These are phyloP conservation scores for Leptogaster cylindrica DNA, from an alignment of 2,888 invertebrate genomes.

Conservation along the genomic window DNA sequence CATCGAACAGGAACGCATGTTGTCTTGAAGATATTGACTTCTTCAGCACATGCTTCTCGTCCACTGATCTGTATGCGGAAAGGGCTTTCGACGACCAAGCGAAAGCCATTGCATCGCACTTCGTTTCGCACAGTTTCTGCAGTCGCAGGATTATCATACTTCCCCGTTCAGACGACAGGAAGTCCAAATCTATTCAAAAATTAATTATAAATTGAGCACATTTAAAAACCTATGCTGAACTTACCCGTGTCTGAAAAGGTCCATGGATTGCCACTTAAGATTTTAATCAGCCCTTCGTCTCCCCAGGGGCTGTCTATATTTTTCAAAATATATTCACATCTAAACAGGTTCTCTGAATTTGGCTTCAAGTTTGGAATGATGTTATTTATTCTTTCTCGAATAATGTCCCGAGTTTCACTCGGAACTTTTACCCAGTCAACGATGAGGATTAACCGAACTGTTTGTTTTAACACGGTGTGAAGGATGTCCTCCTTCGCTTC, in stretches of 20 bases:
- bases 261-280: conserved; percentile 30
- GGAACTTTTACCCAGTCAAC: conserved; percentile 33
- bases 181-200: conserved; percentile 61
- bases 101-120: conserved; percentile 69
- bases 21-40: conserved; percentile 62
- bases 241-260: conserved; percentile 11
- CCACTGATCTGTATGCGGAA: conserved; percentile 55
- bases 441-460: conserved; percentile 25
- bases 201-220: conserved; percentile 8
- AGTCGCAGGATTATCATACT: conserved; percentile 67
- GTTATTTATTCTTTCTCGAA: conserved; percentile 29
- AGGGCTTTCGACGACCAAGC: conserved; percentile 65
- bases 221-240: conserved; percentile 44
- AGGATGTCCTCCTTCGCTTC: neutral
- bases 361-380: conserved; percentile 13
- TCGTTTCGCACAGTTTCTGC: conserved; percentile 67
- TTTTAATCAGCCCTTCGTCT: conserved; percentile 15
- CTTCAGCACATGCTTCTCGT: conserved; percentile 43
- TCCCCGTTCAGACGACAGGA: conserved; percentile 67
- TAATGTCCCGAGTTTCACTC: neutral
- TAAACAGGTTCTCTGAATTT: neutral
- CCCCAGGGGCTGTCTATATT: conserved; percentile 42
- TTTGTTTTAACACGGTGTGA: conserved; percentile 24
- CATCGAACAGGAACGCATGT: conserved; percentile 67
- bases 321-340: conserved; percentile 41